phyloP scores from a whole-genome alignment of 2,113 vertebrate species.

The Mesocricetus auratus region DNA sequence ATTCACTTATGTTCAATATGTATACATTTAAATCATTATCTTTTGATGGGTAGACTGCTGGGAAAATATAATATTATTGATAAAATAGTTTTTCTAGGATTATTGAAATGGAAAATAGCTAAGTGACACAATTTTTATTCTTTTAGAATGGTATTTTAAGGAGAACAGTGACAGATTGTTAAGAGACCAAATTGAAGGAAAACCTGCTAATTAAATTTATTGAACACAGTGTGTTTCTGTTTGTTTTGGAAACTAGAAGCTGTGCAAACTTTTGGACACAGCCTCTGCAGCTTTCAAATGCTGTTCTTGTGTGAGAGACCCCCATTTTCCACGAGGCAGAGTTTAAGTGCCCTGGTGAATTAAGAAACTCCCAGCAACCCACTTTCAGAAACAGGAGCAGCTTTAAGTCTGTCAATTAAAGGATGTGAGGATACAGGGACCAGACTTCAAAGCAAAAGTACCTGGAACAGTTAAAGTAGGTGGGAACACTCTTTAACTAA shows the following conservation, averaged over 20 bases:
- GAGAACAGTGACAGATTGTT: constrained; percentile 36
- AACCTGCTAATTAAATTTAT: constrained; percentile 22
- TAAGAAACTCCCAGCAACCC: background rate
- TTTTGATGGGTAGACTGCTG: background rate
- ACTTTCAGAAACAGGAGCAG: background rate
- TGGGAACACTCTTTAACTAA: background rate
- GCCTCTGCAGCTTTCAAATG: background rate
- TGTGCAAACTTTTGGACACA: constrained; percentile 37
- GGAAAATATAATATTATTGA: background rate
- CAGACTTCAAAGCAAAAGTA: background rate
- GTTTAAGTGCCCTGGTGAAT: background rate
- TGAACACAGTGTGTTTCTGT: background rate
- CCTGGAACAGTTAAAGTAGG: no score
- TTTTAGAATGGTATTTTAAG: constrained; percentile 31
- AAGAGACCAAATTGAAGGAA: constrained; percentile 8
- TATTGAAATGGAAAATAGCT: constrained; percentile 11
- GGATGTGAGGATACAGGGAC: background rate
- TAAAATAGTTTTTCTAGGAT: background rate
- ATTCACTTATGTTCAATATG: background rate
- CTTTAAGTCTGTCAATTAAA: background rate
- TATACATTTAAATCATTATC: background rate
- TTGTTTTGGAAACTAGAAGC: constrained; percentile 24
- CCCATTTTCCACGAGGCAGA: background rate
- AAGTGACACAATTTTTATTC: background rate
- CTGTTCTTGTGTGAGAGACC: background rate